These are phyloP conservation scores for Boloria euphrosyne DNA, from an alignment of 2,888 invertebrate genomes.

Conservation along the genomic window DNA sequence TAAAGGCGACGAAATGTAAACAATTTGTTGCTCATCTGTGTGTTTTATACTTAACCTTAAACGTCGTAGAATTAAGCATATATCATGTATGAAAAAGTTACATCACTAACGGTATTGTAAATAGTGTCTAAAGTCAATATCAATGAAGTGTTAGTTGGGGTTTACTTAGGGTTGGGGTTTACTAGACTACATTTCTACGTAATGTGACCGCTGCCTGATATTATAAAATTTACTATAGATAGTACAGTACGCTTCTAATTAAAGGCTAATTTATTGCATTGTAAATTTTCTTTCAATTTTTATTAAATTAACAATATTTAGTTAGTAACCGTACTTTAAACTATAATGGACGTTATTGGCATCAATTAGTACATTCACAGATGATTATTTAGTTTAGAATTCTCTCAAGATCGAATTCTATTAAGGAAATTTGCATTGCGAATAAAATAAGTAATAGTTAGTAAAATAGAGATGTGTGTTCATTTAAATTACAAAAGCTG, in stretches of 20 bases:
- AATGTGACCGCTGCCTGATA: not conserved
- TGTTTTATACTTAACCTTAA: no score
- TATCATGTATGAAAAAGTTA: not conserved
- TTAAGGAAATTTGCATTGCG: constrained; percentile 1
- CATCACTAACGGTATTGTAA: constrained; percentile 1
- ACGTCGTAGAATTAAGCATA: not conserved
- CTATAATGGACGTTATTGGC: no score
- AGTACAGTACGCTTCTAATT: not conserved
- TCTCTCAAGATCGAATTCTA: not conserved
- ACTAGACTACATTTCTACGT: constrained; percentile 5
- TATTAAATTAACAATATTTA: no score
- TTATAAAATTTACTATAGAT: not conserved
- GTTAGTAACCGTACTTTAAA: no score
- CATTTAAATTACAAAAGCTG: not conserved
- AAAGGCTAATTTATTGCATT: not conserved
- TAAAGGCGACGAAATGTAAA: no score
- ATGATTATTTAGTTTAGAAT: no score
- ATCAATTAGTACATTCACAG: no score
- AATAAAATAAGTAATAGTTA: not conserved
- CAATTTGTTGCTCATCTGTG: no score
- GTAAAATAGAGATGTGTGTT: constrained; percentile 1
- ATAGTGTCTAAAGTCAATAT: constrained; percentile 5
- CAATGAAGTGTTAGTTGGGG: constrained; percentile 2
- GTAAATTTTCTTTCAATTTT: not conserved
- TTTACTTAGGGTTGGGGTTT: not conserved